Conservation (phyloP, 2,113 vertebrate species). For the Campylorhamphus procurvoides region DNA sequence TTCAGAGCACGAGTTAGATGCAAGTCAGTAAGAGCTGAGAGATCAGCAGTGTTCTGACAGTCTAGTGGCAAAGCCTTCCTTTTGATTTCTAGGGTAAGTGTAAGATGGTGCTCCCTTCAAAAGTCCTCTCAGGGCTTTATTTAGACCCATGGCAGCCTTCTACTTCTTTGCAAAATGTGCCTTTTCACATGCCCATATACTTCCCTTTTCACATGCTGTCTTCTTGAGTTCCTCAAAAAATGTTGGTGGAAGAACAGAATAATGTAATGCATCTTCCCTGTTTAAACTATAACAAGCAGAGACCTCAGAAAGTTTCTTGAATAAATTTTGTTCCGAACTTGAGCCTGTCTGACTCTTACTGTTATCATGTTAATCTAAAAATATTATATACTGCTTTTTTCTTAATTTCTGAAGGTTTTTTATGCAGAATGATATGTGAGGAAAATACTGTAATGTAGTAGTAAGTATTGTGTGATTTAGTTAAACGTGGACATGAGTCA, state of each 20-base stretch:
- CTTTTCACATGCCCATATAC: background rate
- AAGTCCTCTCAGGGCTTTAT: background rate
- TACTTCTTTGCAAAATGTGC: background rate
- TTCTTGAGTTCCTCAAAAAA: background rate
- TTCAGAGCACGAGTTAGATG: background rate
- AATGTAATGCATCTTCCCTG: background rate
- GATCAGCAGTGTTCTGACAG: conserved; percentile 2
- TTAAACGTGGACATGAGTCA: background rate
- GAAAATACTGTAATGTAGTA: background rate
- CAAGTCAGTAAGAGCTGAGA: background rate
- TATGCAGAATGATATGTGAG: fast-evolving
- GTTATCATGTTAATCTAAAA: background rate
- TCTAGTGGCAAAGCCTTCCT: background rate
- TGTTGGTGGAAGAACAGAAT: background rate
- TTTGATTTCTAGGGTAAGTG: background rate
- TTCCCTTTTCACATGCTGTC: background rate
- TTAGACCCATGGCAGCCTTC: background rate
- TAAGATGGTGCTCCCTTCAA: background rate
- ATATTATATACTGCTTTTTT: background rate
- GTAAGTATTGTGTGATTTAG: background rate
- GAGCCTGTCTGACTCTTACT: background rate
- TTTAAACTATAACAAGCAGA: background rate
- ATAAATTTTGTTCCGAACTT: background rate
- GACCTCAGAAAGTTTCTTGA: background rate
- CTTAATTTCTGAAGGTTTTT: background rate